Evolutionary conservation across 1,140 invertebrate genomes (phyloP).

Genomic region (Meloidogyne exigua): DNA sequence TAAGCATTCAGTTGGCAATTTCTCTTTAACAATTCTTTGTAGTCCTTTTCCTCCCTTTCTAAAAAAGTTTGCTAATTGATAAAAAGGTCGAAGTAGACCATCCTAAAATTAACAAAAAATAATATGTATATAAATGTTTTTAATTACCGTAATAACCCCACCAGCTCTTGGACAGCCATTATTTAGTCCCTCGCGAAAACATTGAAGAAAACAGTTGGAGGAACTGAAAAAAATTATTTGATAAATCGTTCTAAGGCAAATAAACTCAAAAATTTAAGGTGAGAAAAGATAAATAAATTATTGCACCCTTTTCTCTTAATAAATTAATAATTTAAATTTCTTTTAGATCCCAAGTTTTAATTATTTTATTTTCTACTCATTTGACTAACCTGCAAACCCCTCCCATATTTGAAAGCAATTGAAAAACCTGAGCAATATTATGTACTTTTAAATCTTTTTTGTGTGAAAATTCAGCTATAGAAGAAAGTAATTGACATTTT

Average conservation of each 20-base stretch:
- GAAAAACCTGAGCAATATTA: constrained; percentile 11
- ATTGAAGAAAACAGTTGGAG: constrained; percentile 19
- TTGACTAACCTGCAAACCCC: constrained; percentile 10
- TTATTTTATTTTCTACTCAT: background rate
- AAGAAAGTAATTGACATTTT: constrained; percentile 14
- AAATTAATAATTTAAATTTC: too few relatives aligned
- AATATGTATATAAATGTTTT: background rate
- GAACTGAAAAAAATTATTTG: background rate
- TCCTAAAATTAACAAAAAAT: background rate
- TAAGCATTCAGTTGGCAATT: constrained; percentile 22
- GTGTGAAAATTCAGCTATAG: constrained; percentile 22
- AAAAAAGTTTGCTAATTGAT: constrained; percentile 18
- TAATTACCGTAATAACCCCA: constrained; percentile 19
- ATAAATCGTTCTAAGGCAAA: too few relatives aligned
- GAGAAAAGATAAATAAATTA: too few relatives aligned
- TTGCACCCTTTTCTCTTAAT: too few relatives aligned
- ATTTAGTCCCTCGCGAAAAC: constrained; percentile 20
- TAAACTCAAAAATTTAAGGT: too few relatives aligned
- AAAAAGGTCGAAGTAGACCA: constrained; percentile 24
- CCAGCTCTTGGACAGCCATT: constrained; percentile 5
- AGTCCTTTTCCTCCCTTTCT: constrained; percentile 12
- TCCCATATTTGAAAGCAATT: constrained; percentile 3
- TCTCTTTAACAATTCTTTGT: constrained; percentile 12
- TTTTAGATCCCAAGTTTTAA: background rate
- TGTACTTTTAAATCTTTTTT: constrained; percentile 4